Percentiles rank a stretch among this genome's conserved stretches.
phyloP scores from a whole-genome alignment of 92 coral and sea anemone species.

The Ricordea florida region DNA sequence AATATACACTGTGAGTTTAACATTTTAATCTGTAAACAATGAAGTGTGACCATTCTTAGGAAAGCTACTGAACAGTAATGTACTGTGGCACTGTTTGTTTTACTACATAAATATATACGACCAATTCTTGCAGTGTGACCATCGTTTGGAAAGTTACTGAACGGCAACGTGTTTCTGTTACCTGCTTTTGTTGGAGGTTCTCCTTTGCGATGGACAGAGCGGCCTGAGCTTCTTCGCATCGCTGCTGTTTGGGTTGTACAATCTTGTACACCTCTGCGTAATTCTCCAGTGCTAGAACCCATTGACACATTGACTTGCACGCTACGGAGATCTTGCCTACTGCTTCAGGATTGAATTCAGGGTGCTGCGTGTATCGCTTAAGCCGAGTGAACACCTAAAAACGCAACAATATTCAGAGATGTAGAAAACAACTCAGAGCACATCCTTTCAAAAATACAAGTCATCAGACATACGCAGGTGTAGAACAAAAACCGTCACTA shows the following conservation, averaged over 20 bases:
- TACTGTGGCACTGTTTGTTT: too few relatives aligned
- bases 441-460: too few relatives aligned
- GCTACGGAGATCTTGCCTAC: conserved; percentile 97
- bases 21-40: too few relatives aligned
- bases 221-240: conserved; percentile 89
- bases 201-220: conserved; percentile 83
- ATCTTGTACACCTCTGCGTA: conserved; percentile 96
- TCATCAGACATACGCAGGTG: too few relatives aligned
- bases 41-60: too few relatives aligned
- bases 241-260: conserved; percentile 91
- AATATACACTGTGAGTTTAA: too few relatives aligned
- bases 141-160: not conserved
- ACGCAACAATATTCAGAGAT: too few relatives aligned
- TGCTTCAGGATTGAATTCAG: conserved; percentile 91
- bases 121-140: not conserved
- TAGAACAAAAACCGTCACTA: too few relatives aligned
- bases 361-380: conserved; percentile 89
- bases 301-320: conserved; percentile 94
- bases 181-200: conserved; percentile 83
- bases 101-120: too few relatives aligned
- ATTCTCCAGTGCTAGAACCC: conserved; percentile 95
- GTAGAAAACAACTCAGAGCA: too few relatives aligned
- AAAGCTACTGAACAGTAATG: too few relatives aligned
- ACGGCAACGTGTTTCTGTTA: not conserved
- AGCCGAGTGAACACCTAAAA: conserved; percentile 77